Conservation (phyloP, 2,113 vertebrate genomes). For the Muscicapa adusta region DNA sequence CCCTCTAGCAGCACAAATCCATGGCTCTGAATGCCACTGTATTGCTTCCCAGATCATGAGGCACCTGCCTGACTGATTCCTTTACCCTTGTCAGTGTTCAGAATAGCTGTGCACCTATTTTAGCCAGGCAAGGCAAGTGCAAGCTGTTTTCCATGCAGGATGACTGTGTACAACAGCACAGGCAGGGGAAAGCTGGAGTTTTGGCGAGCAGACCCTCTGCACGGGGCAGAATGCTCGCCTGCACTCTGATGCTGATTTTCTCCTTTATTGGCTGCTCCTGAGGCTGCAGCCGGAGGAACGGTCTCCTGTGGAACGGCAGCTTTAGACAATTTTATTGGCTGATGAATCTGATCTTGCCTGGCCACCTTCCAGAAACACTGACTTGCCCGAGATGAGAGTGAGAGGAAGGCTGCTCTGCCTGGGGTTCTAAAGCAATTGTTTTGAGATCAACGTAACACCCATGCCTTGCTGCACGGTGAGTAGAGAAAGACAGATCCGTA, state of each 20-base stretch:
- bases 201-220: neutral
- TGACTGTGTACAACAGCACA: neutral
- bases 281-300: conserved; percentile 23
- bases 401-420: conserved; percentile 49
- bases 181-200: neutral
- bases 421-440: conserved; percentile 37
- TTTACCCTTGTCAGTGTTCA: conserved; percentile 23
- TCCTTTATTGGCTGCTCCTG: conserved; percentile 53
- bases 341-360: conserved; percentile 65
- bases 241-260: conserved; percentile 12
- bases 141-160: neutral
- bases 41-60: neutral
- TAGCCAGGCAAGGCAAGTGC: neutral
- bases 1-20: neutral
- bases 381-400: conserved; percentile 54
- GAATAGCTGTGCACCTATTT: neutral
- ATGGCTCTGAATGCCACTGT: neutral
- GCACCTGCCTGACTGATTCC: neutral
- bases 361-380: conserved; percentile 60
- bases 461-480: conserved; percentile 75
- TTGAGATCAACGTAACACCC: neutral
- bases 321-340: conserved; percentile 70
- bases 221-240: neutral
- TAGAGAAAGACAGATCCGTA: neutral
- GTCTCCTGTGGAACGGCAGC: conserved; percentile 62